Evolutionary conservation across 2,888 invertebrate genomes (phyloP).

Genomic region (Cheilosia variabilis): DNA sequence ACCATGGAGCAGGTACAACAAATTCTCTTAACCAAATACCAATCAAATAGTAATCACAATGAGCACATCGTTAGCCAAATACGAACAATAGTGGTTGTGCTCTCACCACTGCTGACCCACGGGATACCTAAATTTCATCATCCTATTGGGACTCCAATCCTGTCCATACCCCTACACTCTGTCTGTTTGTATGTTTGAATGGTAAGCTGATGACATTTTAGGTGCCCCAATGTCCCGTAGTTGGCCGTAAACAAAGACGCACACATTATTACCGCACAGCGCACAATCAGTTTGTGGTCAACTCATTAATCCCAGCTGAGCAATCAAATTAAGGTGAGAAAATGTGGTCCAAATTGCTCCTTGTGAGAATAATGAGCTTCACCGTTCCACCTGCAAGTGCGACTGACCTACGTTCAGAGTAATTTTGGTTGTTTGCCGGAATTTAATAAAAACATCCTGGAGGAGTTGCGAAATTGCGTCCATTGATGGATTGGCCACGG

Average conservation of each 20-base stretch:
- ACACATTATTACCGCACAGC: slow-evolving; percentile 44
- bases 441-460: slow-evolving; percentile 19
- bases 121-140: slow-evolving; percentile 44
- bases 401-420: neutral
- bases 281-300: slow-evolving; percentile 71
- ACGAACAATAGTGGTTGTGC: slow-evolving; percentile 13
- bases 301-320: slow-evolving; percentile 71
- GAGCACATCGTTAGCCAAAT: slow-evolving; percentile 35
- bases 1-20: neutral
- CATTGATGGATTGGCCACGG: neutral
- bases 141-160: slow-evolving; percentile 18
- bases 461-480: neutral
- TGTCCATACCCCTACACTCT: slow-evolving; percentile 8
- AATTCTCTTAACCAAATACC: slow-evolving; percentile 15
- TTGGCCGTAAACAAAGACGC: slow-evolving; percentile 8
- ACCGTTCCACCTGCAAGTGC: neutral
- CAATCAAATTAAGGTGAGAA: slow-evolving; percentile 73
- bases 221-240: neutral
- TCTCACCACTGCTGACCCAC: neutral
- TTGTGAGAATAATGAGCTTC: slow-evolving; percentile 39
- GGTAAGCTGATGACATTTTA: slow-evolving; percentile 52
- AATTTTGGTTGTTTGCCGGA: neutral
- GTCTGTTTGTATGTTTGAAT: neutral
- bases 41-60: slow-evolving; percentile 46
- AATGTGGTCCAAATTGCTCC: slow-evolving; percentile 19